Base-by-base conservation (phyloP, 2,113 vertebrate species). In the Laterallus jamaicensis region DNA sequence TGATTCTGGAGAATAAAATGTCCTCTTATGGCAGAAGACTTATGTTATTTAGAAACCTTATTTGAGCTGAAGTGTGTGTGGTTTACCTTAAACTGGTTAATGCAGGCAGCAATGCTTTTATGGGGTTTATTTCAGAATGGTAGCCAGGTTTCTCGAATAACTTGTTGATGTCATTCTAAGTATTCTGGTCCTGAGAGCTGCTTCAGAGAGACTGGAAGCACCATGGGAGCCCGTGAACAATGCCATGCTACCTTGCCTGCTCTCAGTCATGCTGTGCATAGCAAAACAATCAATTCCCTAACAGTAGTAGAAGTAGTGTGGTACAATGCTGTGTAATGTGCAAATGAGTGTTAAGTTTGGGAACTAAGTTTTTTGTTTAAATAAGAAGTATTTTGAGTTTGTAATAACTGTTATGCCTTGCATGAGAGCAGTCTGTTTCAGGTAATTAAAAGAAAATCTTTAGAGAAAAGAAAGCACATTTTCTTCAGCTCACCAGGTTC, bases 61-160 rank as follows among this genome's bases (percentile, higher is more conserved):
- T 62, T 80, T 19, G 69, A 85, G 81, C 63, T 64, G 50, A 24
- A 92, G 44, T 17, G 49, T 10, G 9, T 60, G 66, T 2, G 16
- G 35, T 93, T 96, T 79, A 68, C 82, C 73, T 92, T 90, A 70
- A 85, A 63, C 91, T 40, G 67, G 78, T 89, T 60, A 80, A 55
- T 55, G 83, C 3, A 88, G 90, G 70, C 80, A 88, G 86, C 84
- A 35, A 24, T 88, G 66, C 63, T 86, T 90, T 93, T 82, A 59
- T 6, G 1, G 84, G 92, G 19, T 78, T 94, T 85, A 40, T 63
- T 88, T 81, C 63, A 32, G 76, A 90, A 55, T 15, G 47, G 76
- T 88, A 79, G 76, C 85, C 90, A 91, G 62, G 80, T 92, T 93
- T 97, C 68, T 87, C 54, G 49, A 79, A 63, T 92, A 90, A 93